Evolutionary conservation across 1,140 invertebrate species (phyloP).

Genomic region (Diploscapter pachys): DNA sequence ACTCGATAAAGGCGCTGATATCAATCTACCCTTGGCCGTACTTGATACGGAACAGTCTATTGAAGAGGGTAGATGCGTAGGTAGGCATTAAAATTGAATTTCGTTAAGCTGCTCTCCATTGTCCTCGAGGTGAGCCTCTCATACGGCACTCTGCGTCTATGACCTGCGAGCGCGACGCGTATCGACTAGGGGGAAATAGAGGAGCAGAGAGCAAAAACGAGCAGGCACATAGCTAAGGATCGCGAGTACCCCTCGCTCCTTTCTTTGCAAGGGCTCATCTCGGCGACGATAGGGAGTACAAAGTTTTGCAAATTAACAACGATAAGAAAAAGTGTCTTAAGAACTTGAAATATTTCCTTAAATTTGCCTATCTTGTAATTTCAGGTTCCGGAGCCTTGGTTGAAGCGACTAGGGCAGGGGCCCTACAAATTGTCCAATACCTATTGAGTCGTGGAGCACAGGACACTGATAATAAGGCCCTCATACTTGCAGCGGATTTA

Average conservation of each 20-base stretch:
- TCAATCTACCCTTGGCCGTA: slow-evolving; percentile 59
- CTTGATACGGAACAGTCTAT: slow-evolving; percentile 40
- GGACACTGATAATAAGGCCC: slow-evolving; percentile 79
- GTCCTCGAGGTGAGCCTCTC: too few species aligned
- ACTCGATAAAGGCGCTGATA: slow-evolving; percentile 68
- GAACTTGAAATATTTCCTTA: background rate
- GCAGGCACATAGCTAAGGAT: too few species aligned
- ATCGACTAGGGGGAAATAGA: too few species aligned
- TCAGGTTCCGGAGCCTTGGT: slow-evolving; percentile 67
- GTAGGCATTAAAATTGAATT: too few species aligned
- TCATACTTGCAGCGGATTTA: slow-evolving; percentile 62
- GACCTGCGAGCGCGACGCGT: too few species aligned
- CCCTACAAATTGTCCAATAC: slow-evolving; percentile 59
- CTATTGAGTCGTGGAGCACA: slow-evolving; percentile 75
- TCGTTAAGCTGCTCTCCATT: too few species aligned
- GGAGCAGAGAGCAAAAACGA: too few species aligned
- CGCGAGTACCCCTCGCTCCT: too few species aligned
- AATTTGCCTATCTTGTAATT: too few species aligned
- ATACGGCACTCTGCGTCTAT: too few species aligned
- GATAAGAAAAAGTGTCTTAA: background rate
- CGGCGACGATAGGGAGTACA: slow-evolving; percentile 26
- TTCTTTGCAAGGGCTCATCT: too few species aligned
- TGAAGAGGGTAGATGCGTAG: slow-evolving; percentile 20
- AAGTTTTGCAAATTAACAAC: background rate
- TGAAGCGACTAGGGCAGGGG: slow-evolving; percentile 72